Percentiles rank a stretch among this genome's conserved stretches.
phyloP scores from a whole-genome alignment of 2,888 invertebrate genomes.

The Metalampra italica region DNA sequence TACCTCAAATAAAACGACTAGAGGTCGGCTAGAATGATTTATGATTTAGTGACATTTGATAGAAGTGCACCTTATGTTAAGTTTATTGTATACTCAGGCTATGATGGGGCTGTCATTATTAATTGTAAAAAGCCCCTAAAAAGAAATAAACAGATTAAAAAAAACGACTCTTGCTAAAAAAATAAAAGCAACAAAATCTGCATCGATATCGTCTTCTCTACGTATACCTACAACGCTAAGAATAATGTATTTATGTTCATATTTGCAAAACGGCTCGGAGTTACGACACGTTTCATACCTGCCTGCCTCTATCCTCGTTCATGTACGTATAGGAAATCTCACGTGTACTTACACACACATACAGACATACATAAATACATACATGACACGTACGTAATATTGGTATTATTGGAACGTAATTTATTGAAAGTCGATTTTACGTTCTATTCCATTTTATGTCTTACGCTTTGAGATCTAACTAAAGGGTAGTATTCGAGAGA shows the following conservation, averaged over 20 bases:
- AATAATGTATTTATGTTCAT: slow-evolving; percentile 33
- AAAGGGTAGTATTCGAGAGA: too few relatives aligned
- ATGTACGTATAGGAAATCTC: too few relatives aligned
- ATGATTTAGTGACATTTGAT: too few relatives aligned
- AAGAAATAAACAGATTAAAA: too few relatives aligned
- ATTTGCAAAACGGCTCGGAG: slow-evolving; percentile 34
- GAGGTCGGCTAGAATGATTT: too few relatives aligned
- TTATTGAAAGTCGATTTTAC: slow-evolving; percentile 10
- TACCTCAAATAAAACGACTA: too few relatives aligned
- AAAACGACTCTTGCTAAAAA: too few relatives aligned
- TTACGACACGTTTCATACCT: slow-evolving; percentile 15
- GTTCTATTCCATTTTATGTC: not conserved
- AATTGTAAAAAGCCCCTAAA: too few relatives aligned
- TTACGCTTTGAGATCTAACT: not conserved
- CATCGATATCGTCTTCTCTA: not conserved
- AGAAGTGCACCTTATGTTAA: too few relatives aligned
- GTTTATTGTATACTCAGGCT: too few relatives aligned
- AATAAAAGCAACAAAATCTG: slow-evolving; percentile 1
- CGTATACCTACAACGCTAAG: slow-evolving; percentile 21
- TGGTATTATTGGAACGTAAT: slow-evolving; percentile 6
- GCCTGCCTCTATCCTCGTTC: too few relatives aligned
- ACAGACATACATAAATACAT: slow-evolving; percentile 9
- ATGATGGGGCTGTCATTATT: too few relatives aligned
- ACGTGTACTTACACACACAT: not conserved
- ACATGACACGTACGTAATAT: not conserved